Evolutionary conservation across 1,140 invertebrate genomes (phyloP), one percentile per base, ranked within the genome.

Genomic region (Lineus longissimus): DNA sequence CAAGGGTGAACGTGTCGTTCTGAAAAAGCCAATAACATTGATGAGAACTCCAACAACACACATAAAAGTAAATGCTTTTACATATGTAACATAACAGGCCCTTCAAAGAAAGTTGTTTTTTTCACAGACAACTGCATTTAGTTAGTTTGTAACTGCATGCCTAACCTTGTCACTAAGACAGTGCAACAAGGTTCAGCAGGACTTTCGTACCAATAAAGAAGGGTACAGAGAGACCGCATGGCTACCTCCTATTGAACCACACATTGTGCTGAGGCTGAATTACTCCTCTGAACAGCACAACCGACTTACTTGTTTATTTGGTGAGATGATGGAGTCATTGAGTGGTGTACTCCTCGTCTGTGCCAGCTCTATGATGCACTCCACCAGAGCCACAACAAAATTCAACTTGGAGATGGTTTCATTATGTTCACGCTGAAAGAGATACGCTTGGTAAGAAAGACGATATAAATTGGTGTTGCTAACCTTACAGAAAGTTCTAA

Each of bases 331-430:
- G 55, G 74, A 74, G 33, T 75, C 73, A 19, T 59, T 65, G 9
- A 83, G 65, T 1, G 91, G 90, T n/a, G 88, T 88, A 27, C 88
- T 87, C 63, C 90, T 85, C 11, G 86, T 86, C 68, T 89, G 86
- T 0, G 92, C 93, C 36, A 97, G 86, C 62, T 95, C 92, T 61
- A 94, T 85, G 31, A 97, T 90, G 73, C 92, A 95, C 68, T 94
- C 92, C 56, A 92, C 92, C 17, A 97, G 82, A 17, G 93, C 92
- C 40, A 94, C 82, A 17, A 96, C 92, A 82, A 96, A 97, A 76
- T 93, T 93, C 41, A 97, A 84, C 79, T 97, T 97, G 0, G 92
- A 91, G 68, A 97, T 82, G 4, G 91, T 93, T 78, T 96, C 93
- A 81, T 94, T 95, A 81, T 97, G 95, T 75, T 94, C 92, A 62